Base-by-base conservation (phyloP, 2,888 invertebrate species). In the Drosophila antonietae region DNA sequence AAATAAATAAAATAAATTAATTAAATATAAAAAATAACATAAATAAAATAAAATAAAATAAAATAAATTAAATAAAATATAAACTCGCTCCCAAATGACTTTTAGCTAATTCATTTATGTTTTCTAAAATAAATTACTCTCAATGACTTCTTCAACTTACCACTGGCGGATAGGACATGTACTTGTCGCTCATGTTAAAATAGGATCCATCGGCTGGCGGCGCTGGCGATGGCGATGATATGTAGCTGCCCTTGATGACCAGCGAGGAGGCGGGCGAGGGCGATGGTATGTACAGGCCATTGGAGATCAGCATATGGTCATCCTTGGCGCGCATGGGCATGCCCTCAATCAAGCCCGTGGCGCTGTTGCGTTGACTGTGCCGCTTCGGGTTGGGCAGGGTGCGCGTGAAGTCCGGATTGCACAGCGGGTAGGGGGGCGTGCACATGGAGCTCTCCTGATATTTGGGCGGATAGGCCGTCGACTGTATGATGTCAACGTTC, bases 121-220 rank as follows among this genome's bases (percentile, higher is more conserved):
- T 41, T n/a, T n/a, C 6, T n/a, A 28, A 44, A 6, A 20, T 1
- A 12, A 12, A 10, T 5, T 5, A 43, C 1, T 20, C 12, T 20
- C 6, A 44, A 12, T 0, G 6, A 55, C 90, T 28, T 28, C 5
- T 28, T 28, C 28, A 28, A 28, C 28, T 91, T 78, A 92, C 92
- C 91, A 92, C 92, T 59, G 92, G 92, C 58, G 92, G 92, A 88
- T 92, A 92, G 70, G 92, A 92, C 74, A 92, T 90, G 64, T 92
- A 92, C 68, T 92, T 92, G 80, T 92, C 92, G 75, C 92, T 92
- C 92, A 92, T 92, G 67, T 92, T 92, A 37, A 92, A 92, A 65
- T 92, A 92, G 9, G 92, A 92, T 44, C 92, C 92, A 71, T 92
- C 92, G 28, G 92, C 91, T 23, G 92, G 92, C 58, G 92, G 92